Conservation (phyloP, 2,888 invertebrate species). For the Papilio elwesi region DNA sequence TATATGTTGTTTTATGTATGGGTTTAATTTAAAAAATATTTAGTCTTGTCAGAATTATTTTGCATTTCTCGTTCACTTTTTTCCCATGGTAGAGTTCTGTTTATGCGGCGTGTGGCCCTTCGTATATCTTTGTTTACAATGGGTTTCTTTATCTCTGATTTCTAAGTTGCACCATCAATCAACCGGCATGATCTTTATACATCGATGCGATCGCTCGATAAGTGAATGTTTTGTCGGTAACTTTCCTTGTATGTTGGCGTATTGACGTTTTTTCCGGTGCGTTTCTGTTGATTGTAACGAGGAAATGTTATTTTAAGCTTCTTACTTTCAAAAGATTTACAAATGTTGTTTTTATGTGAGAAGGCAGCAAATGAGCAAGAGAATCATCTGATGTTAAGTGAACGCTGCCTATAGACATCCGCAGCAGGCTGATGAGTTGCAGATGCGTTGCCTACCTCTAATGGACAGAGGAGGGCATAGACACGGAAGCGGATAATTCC, state of each 20-base stretch:
- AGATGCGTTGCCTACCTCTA: too few relatives aligned
- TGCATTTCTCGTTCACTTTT: neutral
- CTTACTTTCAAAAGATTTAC: neutral
- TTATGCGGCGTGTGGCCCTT: neutral
- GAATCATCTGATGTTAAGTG: too few relatives aligned
- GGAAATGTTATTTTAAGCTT: neutral
- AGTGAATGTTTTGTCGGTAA: conserved; percentile 1
- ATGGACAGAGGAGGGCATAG: too few relatives aligned
- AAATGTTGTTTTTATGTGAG: too few relatives aligned
- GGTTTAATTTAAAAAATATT: too few relatives aligned
- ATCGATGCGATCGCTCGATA: conserved; percentile 7
- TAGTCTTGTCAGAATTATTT: too few relatives aligned
- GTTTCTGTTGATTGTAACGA: neutral
- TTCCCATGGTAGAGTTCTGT: neutral
- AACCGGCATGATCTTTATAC: conserved; percentile 10
- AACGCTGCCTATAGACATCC: too few relatives aligned
- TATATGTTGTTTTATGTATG: too few relatives aligned
- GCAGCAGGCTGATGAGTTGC: too few relatives aligned
- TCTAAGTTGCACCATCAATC: conserved; percentile 17
- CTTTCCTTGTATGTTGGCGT: conserved; percentile 5
- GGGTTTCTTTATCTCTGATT: conserved; percentile 12
- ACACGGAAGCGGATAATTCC: too few relatives aligned
- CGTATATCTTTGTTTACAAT: neutral
- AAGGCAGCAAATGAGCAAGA: too few relatives aligned
- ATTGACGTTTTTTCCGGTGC: neutral